Evolutionary conservation across 2,888 invertebrate species (phyloP), one percentile per base, ranked within the genome.

Genomic region (Erebia ligea): DNA sequence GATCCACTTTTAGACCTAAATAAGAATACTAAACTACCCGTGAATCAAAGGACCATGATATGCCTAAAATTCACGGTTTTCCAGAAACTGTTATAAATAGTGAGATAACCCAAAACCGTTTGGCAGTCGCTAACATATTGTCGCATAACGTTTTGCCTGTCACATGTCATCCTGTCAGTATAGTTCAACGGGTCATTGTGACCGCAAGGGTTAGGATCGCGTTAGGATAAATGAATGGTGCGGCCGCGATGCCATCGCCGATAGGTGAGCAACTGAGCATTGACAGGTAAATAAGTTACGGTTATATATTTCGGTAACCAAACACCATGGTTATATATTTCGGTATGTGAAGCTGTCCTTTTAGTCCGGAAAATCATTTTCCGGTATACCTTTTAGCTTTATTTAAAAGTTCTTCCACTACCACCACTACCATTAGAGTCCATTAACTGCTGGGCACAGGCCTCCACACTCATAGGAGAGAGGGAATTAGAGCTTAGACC

Each of bases 171-270:
- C 73, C 73, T 73, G 62, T 73, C 71, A 67, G 25, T 71, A 50
- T 40, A 82, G 85, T 84, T 83, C 79, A 82, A 84, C 84, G 85
- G 88, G 85, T 84, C 82, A 86, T 84, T 85, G 85, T 82, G 82
- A 81, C 81, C 82, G 79, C 82, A 82, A 73, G 85, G 86, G 88
- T 67, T 48, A 25, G 57, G 17, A 25, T 83, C 86, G 90, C 90
- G 87, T 66, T 58, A 11, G 57, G 67, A 58, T 82, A 86, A 90
- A 91, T 86, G 85, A 86, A 91, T 91, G 10, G 88, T 79, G 62
- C 62, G 62, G 82, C 80, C 80, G 75, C 79, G 85, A 86, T 86
- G 80, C 74, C 81, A 83, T 78, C 57, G 82, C 81, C 76, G 86
- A 90, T 88, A 85, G 77, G 79, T 73, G 79, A 80, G 82, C 83